Evolutionary conservation across 2,113 vertebrate genomes (phyloP).

Genomic region (Nicator chloris): DNA sequence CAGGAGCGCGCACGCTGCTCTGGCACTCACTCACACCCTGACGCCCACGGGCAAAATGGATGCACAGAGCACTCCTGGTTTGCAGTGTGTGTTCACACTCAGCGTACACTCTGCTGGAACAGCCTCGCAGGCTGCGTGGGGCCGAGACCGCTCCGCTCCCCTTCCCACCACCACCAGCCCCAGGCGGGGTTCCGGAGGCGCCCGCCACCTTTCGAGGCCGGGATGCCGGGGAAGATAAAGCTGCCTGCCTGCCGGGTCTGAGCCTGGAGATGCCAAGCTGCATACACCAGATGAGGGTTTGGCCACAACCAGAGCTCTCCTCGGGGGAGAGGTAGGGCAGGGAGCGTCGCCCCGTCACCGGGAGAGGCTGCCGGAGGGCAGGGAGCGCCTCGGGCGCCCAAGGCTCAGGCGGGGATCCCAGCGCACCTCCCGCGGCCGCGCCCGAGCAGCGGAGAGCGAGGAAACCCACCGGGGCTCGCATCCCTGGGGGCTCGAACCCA

Average conservation of each 20-base stretch:
- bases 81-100: fast-evolving
- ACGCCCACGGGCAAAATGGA: not conserved
- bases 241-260: fast-evolving
- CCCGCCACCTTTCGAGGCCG: not conserved
- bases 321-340: not conserved
- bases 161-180: not conserved
- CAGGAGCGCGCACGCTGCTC: fast-evolving
- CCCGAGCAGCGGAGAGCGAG: not conserved
- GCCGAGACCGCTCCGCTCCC: not conserved
- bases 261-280: not conserved
- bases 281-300: fast-evolving
- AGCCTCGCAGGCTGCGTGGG: not conserved
- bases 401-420: not conserved
- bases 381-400: not conserved
- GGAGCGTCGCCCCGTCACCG: fast-evolving
- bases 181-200: fast-evolving
- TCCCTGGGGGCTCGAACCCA: not conserved
- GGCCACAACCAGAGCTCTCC: not conserved
- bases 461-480: not conserved
- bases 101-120: fast-evolving
- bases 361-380: not conserved
- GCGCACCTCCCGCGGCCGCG: not conserved
- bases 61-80: fast-evolving
- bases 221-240: not conserved
- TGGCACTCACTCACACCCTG: fast-evolving